Conservation (phyloP, 2,888 invertebrate species). For the Epirrhoe tristata region DNA sequence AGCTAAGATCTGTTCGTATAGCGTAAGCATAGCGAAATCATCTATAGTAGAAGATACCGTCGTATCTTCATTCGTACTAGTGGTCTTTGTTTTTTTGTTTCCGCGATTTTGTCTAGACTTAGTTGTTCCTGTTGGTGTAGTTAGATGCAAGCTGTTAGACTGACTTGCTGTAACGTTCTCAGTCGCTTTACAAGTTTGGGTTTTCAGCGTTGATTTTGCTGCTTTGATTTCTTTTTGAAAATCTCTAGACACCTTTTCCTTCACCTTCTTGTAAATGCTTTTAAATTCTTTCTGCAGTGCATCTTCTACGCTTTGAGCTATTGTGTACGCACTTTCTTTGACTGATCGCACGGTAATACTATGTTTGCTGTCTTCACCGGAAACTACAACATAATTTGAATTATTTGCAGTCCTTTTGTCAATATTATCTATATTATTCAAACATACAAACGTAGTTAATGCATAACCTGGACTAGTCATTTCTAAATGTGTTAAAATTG, state of each 20-base stretch:
- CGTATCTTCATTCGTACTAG: conserved; percentile 19
- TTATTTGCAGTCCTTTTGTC: conserved; percentile 37
- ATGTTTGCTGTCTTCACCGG: conserved; percentile 29
- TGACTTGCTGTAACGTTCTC: conserved; percentile 3
- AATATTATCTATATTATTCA: conserved; percentile 32
- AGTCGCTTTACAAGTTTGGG: conserved; percentile 14
- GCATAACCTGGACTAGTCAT: conserved; percentile 30
- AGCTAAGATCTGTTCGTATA: conserved; percentile 60
- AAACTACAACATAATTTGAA: conserved; percentile 20
- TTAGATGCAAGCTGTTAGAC: conserved; percentile 1
- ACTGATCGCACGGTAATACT: conserved; percentile 51
- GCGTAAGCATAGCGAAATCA: conserved; percentile 59
- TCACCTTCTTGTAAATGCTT: conserved; percentile 56
- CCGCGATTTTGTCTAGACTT: conserved; percentile 11
- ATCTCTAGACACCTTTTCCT: conserved; percentile 54
- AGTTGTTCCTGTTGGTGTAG: conserved; percentile 12
- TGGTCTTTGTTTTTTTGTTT: conserved; percentile 24
- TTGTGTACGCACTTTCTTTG: conserved; percentile 48
- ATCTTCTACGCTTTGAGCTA: conserved; percentile 55
- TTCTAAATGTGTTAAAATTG: conserved; percentile 44
- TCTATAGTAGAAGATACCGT: conserved; percentile 48
- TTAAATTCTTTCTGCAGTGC: conserved; percentile 57
- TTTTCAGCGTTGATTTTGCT: conserved; percentile 42
- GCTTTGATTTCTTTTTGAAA: conserved; percentile 49
- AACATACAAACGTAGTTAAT: conserved; percentile 42